phyloP scores from a whole-genome alignment of 2,113 vertebrate species.

The Perccottus glenii region DNA sequence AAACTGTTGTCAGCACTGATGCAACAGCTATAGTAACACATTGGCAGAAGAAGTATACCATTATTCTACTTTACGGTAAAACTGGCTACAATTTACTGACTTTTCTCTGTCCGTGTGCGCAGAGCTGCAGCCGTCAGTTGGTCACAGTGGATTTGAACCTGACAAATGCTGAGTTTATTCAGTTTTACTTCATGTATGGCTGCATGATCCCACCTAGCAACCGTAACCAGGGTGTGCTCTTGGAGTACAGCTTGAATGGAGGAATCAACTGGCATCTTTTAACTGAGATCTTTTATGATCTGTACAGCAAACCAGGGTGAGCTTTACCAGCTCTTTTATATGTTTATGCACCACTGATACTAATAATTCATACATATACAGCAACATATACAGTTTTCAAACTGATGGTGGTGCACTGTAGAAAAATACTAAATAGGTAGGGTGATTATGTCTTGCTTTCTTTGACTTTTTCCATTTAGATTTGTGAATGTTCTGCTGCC shows the following conservation, averaged over 20 bases:
- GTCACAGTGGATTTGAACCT: conserved; percentile 96
- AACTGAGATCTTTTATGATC: conserved; percentile 96
- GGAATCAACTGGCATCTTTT: conserved; percentile 94
- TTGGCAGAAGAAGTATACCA: too few species aligned
- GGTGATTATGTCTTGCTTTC: background rate
- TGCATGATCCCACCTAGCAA: conserved; percentile 93
- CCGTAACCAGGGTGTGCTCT: conserved; percentile 94
- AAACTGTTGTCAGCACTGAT: too few species aligned
- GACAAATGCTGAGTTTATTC: conserved; percentile 95
- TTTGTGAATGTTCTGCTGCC: conserved; percentile 98
- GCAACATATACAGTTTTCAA: background rate
- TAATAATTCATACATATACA: background rate
- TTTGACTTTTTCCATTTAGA: conserved; percentile 63
- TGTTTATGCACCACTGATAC: too few species aligned
- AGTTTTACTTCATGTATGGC: conserved; percentile 99
- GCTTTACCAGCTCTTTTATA: background rate
- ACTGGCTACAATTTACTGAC: too few species aligned
- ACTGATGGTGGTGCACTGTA: background rate
- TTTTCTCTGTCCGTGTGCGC: conserved; percentile 18
- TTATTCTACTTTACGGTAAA: background rate
- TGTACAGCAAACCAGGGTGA: conserved; percentile 97
- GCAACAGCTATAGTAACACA: too few species aligned
- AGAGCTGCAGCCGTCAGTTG: conserved; percentile 93
- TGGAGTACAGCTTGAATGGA: conserved; percentile 95
- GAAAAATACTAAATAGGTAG: too few species aligned